Evolutionary conservation across 2,797 vertebrate species (phyloP).

Genomic region (Channallabes apus): DNA sequence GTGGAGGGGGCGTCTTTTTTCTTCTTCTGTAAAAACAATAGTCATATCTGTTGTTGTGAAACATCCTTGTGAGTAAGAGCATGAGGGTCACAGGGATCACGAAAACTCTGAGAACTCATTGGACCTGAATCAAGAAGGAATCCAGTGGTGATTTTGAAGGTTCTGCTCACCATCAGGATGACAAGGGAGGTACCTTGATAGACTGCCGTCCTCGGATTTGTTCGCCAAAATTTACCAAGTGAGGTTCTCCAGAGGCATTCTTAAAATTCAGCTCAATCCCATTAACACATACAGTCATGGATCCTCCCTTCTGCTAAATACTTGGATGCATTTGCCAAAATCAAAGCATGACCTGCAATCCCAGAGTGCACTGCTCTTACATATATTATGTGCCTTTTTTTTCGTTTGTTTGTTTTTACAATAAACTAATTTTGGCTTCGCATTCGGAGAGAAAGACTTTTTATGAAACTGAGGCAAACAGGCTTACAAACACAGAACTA

Average conservation of each 20-base stretch:
- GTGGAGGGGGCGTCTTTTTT: conserved; percentile 17
- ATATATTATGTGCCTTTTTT: not conserved
- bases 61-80: conserved; percentile 19
- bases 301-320: conserved; percentile 20
- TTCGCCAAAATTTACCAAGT: not conserved
- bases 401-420: not conserved
- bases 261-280: conserved; percentile 41
- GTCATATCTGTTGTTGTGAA: conserved; percentile 22
- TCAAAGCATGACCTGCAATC: not conserved
- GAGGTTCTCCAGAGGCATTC: conserved; percentile 31
- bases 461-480: not conserved
- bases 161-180: conserved; percentile 43
- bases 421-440: not conserved
- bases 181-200: conserved; percentile 24
- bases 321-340: not conserved
- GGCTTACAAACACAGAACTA: not conserved
- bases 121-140: conserved; percentile 31
- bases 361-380: not conserved
- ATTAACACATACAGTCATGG: not conserved
- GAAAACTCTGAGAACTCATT: conserved; percentile 29
- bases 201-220: not conserved
- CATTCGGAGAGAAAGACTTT: not conserved
- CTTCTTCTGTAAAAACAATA: not conserved
- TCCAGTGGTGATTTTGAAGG: conserved; percentile 14
- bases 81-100: conserved; percentile 13